Base-by-base conservation (phyloP, 2,797 vertebrate genomes). In the Clarias pachynema region DNA sequence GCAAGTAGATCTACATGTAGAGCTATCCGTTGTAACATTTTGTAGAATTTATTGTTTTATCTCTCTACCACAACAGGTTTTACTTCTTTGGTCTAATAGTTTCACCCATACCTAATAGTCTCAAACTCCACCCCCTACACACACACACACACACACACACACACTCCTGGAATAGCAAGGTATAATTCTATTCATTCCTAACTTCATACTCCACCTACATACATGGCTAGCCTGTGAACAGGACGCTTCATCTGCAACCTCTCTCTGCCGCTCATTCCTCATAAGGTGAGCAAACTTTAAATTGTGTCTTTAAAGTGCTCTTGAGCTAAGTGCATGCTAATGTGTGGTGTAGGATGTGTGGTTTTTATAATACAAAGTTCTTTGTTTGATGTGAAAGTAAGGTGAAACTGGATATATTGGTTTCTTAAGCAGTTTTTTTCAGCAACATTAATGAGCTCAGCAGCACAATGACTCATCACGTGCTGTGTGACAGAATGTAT, bases 361-460 rank as follows among this genome's bases (percentile, higher is more conserved):
- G 4, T 37, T 29, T 78, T 78, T 60, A 37, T 24, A 24, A 37
- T n/a, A 5, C 4, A 9, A 53, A 31, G 53, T 4, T 79, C 20
- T 79, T 37, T 8, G 0, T 60, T 60, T 78, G 74, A 12, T 78
- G 29, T 78, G 5, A 14, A 14, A 62, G 62, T 40, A 62, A 40
- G 22, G 31, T 16, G 7, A 57, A 75, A 56, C 49, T 73, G 6
- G 70, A 26, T 18, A 15, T 26, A 73, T 37, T 62, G 75, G 31
- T 62, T 12, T n/a, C 12, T 15, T 79, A 60, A 40, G 24, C 24
- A 15, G 56, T 73, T 70, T 79, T 70, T 79, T 79, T 73, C 37
- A 34, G 63, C 40, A 63, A 22, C 74, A 57, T 37, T 7, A 78
- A 1, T 70, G 26, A 60, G 22, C 12, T 53, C 40, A 53, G 10